phyloP scores from a whole-genome alignment of 2,797 vertebrate species.

The Nyctibius grandis region DNA sequence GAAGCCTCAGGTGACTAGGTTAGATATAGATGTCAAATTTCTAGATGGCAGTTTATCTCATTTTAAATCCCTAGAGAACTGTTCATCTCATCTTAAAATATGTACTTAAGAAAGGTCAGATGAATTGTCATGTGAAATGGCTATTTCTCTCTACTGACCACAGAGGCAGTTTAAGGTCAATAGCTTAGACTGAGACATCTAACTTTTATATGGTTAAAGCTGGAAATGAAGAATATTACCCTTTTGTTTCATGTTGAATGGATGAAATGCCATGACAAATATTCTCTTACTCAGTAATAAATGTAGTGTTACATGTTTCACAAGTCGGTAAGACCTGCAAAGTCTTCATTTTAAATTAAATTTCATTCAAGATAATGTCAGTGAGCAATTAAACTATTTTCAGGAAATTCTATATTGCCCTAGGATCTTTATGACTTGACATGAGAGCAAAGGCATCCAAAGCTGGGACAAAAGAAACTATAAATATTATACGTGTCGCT shows the following conservation, averaged over 20 bases:
- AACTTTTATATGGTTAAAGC: constrained; percentile 4
- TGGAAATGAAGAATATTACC: neutral
- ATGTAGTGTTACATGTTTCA: neutral
- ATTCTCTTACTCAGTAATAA: neutral
- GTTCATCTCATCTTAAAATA: constrained; percentile 31
- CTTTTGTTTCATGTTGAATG: neutral
- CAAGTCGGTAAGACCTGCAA: constrained; percentile 5
- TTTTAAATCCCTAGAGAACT: constrained; percentile 29
- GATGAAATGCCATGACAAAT: neutral
- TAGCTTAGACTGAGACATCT: neutral
- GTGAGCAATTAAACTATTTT: constrained; percentile 50
- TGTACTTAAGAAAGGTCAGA: constrained; percentile 48
- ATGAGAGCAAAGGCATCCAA: constrained; percentile 3
- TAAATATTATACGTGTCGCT: constrained; percentile 4
- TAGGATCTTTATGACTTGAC: constrained; percentile 8
- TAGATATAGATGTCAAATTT: constrained; percentile 53
- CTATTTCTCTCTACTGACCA: constrained; percentile 1
- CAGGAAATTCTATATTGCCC: constrained; percentile 28
- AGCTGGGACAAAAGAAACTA: constrained; percentile 42
- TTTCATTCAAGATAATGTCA: constrained; percentile 32
- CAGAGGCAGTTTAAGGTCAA: constrained; percentile 6
- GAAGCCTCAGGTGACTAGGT: constrained; percentile 23
- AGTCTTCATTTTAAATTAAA: constrained; percentile 31
- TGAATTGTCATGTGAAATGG: constrained; percentile 25
- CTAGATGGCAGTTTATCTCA: constrained; percentile 33